phyloP scores from a whole-genome alignment of 2,113 vertebrate genomes.

The Laticauda colubrina region DNA sequence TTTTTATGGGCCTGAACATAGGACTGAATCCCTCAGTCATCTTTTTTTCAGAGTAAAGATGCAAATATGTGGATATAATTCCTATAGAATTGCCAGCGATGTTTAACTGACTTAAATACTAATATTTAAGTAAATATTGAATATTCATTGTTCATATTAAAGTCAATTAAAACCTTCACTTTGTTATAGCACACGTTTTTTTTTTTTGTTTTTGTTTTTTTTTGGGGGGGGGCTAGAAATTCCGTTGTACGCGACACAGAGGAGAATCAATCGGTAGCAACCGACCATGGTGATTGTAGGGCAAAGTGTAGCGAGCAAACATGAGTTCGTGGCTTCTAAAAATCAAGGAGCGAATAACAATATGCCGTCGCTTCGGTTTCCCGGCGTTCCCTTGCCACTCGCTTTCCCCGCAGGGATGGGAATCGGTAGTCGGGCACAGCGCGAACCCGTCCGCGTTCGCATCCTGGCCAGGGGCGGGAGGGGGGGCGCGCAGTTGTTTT shows the following conservation, averaged over 20 bases:
- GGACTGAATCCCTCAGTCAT: not conserved
- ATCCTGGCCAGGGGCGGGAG: too few species aligned
- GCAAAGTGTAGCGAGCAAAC: not conserved
- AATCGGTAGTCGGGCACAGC: not conserved
- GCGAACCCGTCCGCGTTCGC: too few species aligned
- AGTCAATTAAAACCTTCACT: not conserved
- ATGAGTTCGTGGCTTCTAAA: not conserved
- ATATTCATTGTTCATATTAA: too few species aligned
- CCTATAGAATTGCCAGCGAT: not conserved
- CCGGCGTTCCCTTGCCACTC: not conserved
- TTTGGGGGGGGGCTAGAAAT: not conserved
- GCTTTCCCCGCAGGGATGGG: not conserved
- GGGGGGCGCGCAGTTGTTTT: too few species aligned
- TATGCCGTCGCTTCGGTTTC: not conserved
- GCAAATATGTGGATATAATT: not conserved
- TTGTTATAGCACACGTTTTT: not conserved
- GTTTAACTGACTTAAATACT: not conserved
- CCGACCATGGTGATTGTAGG: not conserved
- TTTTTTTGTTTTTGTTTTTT: too few species aligned
- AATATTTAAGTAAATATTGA: too few species aligned
- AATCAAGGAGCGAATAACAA: not conserved
- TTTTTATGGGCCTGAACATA: not conserved
- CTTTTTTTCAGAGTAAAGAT: not conserved
- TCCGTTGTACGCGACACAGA: not conserved
- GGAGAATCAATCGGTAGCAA: not conserved